These are phyloP conservation scores for Drosophila kambysellisi DNA, from an alignment of 2,888 invertebrate species.

Conservation along the genomic window DNA sequence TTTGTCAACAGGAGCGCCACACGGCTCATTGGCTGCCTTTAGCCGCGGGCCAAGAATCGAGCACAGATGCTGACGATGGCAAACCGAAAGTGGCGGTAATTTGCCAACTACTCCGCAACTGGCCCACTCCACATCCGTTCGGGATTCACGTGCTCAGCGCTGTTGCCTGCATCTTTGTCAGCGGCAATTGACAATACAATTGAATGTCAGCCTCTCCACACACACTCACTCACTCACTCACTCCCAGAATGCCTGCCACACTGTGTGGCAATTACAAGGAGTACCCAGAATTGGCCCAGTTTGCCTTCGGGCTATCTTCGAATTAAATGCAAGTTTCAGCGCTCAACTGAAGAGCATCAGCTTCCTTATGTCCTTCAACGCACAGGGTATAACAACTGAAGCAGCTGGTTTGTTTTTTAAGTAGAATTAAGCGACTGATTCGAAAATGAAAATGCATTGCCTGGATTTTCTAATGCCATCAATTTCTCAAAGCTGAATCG, in stretches of 20 bases:
- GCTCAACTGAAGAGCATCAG: slow-evolving; percentile 25
- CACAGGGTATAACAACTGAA: not conserved
- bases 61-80: slow-evolving; percentile 78
- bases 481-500: not conserved
- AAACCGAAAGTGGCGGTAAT: slow-evolving; percentile 80
- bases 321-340: slow-evolving; percentile 29
- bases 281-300: slow-evolving; percentile 54
- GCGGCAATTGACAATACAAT: slow-evolving; percentile 61
- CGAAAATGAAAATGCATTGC: not conserved
- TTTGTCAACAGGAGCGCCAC: slow-evolving; percentile 73
- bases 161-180: slow-evolving; percentile 45
- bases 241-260: slow-evolving; percentile 10
- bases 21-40: slow-evolving; percentile 77
- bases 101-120: slow-evolving; percentile 68
- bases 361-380: slow-evolving; percentile 42
- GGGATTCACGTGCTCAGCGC: not conserved
- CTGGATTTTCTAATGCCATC: not conserved
- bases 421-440: not conserved
- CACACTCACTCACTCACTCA: not conserved
- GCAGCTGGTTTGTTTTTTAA: not conserved
- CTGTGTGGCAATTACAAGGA: slow-evolving; percentile 73
- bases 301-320: slow-evolving; percentile 39
- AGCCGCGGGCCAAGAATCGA: slow-evolving; percentile 76
- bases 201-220: slow-evolving; percentile 45
- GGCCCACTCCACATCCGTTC: slow-evolving; percentile 8